Evolutionary conservation across 2,888 invertebrate genomes (phyloP).

Genomic region (Boloria euphrosyne): DNA sequence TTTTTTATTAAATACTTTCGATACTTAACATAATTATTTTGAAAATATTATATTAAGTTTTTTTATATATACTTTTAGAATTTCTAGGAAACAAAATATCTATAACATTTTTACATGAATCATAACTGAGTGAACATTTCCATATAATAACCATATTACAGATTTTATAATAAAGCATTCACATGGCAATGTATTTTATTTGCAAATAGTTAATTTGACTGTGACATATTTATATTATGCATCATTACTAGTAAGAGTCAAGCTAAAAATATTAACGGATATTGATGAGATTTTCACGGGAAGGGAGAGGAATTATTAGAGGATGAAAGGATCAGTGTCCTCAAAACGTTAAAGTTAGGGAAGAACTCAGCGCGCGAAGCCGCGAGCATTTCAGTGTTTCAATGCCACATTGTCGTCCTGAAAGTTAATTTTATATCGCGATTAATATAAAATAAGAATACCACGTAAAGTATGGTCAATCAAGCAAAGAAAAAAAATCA

Average conservation of each 20-base stretch:
- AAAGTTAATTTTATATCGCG: conserved; percentile 14
- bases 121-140: not conserved
- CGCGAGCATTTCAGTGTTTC: conserved; percentile 15
- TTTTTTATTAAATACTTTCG: conserved; percentile 6
- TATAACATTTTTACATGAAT: conserved; percentile 18
- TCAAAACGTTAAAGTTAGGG: conserved; percentile 9
- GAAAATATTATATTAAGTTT: conserved; percentile 10
- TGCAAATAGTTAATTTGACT: conserved; percentile 17
- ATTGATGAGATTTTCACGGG: not conserved
- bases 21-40: conserved; percentile 13
- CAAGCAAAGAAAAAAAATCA: not conserved
- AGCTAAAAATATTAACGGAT: conserved; percentile 5
- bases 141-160: not conserved
- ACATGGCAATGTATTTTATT: conserved; percentile 7
- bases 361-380: not conserved
- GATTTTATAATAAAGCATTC: not conserved
- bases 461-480: too few relatives aligned
- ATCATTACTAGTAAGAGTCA: conserved; percentile 1
- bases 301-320: not conserved
- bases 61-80: conserved; percentile 12
- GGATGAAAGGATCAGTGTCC: not conserved
- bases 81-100: conserved; percentile 9
- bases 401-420: conserved; percentile 16
- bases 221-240: not conserved
- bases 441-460: conserved; percentile 2